A percentile compares a stretch with the other conserved stretches of the same genome.
These are phyloP conservation scores for Hyphantria cunea DNA, from an alignment of 1,140 invertebrate genomes.

Conservation along the genomic window DNA sequence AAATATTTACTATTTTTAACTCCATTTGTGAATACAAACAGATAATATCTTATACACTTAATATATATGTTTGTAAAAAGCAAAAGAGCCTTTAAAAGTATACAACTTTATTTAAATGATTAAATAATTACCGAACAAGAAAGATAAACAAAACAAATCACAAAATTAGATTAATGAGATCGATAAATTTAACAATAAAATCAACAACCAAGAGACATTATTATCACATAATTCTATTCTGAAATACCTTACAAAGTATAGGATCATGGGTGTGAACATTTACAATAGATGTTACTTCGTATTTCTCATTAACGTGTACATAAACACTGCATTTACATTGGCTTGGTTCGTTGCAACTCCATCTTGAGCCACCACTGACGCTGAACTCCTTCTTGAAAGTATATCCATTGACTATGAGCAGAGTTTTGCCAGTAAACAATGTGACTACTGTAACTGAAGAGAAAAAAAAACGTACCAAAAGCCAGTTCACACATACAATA, in stretches of 20 bases:
- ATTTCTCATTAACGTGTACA: slow-evolving; percentile 60
- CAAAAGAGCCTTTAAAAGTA: too few species aligned
- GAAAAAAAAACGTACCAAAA: slow-evolving; percentile 27
- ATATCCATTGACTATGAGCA: slow-evolving; percentile 65
- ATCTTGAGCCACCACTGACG: slow-evolving; percentile 52
- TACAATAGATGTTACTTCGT: slow-evolving; percentile 49
- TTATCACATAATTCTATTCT: slow-evolving; percentile 56
- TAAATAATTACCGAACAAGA: too few species aligned
- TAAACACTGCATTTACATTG: slow-evolving; percentile 58
- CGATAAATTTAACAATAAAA: neutral
- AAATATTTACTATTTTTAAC: neutral
- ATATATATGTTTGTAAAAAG: too few species aligned
- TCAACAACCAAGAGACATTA: neutral
- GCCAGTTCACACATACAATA: too few species aligned
- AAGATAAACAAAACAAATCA: neutral
- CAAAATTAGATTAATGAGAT: neutral
- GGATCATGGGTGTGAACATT: slow-evolving; percentile 64
- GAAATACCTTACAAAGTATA: slow-evolving; percentile 54
- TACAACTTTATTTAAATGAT: too few species aligned
- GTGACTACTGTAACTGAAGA: slow-evolving; percentile 64
- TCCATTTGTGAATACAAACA: neutral
- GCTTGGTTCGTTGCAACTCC: slow-evolving; percentile 60
- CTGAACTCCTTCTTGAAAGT: slow-evolving; percentile 57
- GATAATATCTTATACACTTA: too few species aligned
- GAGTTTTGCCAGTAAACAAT: slow-evolving; percentile 55